Percentiles rank a stretch among this genome's conserved stretches.
Conservation (phyloP, 2,797 vertebrate genomes). For the Loris lydekkerianus region DNA sequence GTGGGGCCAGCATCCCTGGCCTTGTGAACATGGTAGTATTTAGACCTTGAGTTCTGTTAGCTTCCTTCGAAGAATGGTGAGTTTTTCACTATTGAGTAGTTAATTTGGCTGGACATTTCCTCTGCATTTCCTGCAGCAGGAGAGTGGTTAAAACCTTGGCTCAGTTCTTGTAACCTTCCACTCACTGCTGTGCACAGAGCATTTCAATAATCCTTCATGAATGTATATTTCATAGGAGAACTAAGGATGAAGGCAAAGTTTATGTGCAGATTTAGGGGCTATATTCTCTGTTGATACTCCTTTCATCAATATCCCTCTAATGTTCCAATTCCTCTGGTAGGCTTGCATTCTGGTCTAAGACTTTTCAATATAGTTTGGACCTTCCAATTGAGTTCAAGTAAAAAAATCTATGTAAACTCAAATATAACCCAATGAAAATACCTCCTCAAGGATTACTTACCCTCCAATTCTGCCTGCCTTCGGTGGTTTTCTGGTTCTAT, state of each 20-base stretch:
- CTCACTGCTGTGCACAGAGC: not conserved
- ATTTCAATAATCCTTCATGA: not conserved
- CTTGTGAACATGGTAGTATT: not conserved
- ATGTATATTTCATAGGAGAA: not conserved
- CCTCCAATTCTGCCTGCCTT: not conserved
- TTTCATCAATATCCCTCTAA: not conserved
- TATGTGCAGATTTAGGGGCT: not conserved
- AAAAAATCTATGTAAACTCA: not conserved
- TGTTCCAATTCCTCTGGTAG: not conserved
- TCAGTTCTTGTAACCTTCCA: not conserved
- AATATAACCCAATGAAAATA: not conserved
- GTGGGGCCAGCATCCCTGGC: not conserved
- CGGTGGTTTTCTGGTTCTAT: not conserved
- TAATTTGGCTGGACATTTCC: not conserved
- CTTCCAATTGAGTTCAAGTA: not conserved
- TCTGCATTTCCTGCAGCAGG: not conserved
- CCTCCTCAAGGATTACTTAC: not conserved
- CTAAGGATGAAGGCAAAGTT: not conserved
- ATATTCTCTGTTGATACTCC: not conserved
- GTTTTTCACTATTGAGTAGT: not conserved
- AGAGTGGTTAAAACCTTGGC: not conserved
- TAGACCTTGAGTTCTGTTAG: not conserved
- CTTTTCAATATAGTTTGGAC: not conserved
- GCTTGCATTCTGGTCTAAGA: not conserved
- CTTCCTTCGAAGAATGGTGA: conserved; percentile 27